These are phyloP conservation scores for Phymatocera aterrima DNA, from an alignment of 2,888 invertebrate genomes.

Conservation along the genomic window DNA sequence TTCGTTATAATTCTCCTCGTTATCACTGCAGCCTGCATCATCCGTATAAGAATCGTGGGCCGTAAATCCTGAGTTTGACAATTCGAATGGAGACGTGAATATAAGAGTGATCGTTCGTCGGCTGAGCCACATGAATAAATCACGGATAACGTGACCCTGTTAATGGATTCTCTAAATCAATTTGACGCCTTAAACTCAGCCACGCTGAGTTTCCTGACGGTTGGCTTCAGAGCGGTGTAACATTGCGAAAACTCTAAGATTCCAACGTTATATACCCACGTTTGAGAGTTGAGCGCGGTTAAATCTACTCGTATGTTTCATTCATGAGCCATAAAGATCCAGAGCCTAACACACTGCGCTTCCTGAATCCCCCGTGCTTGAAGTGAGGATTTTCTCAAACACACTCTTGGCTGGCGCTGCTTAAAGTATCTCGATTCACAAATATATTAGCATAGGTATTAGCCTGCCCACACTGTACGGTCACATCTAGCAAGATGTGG, in stretches of 20 bases:
- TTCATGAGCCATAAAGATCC: constrained; percentile 71
- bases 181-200: constrained; percentile 28
- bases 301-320: constrained; percentile 64
- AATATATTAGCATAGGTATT: constrained; percentile 40
- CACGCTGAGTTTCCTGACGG: background rate
- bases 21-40: too few relatives aligned
- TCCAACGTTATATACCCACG: background rate
- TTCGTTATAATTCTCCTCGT: constrained; percentile 4
- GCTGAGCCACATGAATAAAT: too few relatives aligned
- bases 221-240: background rate
- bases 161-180: constrained; percentile 40
- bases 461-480: constrained; percentile 32
- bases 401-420: background rate
- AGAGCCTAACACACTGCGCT: constrained; percentile 38
- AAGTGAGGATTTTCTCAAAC: constrained; percentile 39
- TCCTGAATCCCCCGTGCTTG: constrained; percentile 27
- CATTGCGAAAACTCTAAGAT: background rate
- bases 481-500: constrained; percentile 14
- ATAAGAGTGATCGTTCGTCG: background rate
- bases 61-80: background rate
- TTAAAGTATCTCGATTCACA: constrained; percentile 27
- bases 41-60: background rate
- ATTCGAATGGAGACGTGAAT: background rate
- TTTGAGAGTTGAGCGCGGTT: background rate
- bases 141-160: background rate